Conservation (phyloP, 2,797 vertebrate genomes). For the Neosalanx taihuensis region DNA sequence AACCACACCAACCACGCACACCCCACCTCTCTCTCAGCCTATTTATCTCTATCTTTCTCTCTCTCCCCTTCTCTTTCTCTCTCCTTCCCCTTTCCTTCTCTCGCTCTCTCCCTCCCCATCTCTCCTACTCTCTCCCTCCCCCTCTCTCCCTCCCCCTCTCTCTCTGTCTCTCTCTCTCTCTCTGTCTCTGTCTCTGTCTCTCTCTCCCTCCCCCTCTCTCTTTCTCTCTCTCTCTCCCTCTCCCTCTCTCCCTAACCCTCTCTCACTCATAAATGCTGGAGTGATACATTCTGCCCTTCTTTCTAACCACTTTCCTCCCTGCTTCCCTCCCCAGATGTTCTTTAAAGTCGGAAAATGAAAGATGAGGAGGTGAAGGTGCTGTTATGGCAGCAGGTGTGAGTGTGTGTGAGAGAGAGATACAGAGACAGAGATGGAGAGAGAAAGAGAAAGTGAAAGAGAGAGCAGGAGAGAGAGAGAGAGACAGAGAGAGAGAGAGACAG, state of each 20-base stretch:
- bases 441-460: constrained; percentile 39
- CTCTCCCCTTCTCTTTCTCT: neutral
- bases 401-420: neutral
- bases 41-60: neutral
- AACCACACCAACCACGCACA: neutral
- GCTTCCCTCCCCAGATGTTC: constrained; percentile 37
- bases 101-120: too few species aligned
- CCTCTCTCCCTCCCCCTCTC: neutral
- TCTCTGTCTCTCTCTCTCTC: neutral
- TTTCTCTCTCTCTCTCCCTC: too few species aligned
- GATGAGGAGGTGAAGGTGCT: constrained; percentile 64
- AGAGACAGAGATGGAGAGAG: neutral
- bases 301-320: neutral
- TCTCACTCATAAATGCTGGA: too few species aligned
- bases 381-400: constrained; percentile 47
- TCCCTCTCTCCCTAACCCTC: neutral
- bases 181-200: too few species aligned
- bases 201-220: too few species aligned
- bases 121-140: too few species aligned
- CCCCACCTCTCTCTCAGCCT: neutral
- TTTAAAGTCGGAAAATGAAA: constrained; percentile 51
- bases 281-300: too few species aligned
- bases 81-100: too few species aligned
- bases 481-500: too few species aligned
- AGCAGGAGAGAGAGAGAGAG: constrained; percentile 18